Conservation (phyloP, 2,888 invertebrate genomes). For the Timandra comae region DNA sequence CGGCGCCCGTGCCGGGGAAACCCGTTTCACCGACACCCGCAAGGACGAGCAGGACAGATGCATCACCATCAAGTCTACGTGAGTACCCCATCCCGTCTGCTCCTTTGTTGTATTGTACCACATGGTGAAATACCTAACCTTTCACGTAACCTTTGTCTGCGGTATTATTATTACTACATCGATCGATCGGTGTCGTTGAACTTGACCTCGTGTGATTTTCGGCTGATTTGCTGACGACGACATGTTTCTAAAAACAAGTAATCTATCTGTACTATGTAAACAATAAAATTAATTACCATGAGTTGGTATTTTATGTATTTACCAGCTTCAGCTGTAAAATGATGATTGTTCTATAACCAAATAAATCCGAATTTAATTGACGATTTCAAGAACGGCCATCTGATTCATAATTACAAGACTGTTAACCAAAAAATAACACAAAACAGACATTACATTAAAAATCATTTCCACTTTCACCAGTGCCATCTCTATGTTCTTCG, state of each 20-base stretch:
- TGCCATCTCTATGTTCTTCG: conserved; percentile 99
- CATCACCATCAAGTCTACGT: conserved; percentile 99
- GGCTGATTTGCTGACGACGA: conserved; percentile 8
- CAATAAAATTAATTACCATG: too few relatives aligned
- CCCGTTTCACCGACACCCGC: conserved; percentile 98
- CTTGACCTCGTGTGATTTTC: conserved; percentile 14
- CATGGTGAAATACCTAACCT: conserved; percentile 36
- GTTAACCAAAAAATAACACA: neutral
- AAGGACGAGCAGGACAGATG: conserved; percentile 99
- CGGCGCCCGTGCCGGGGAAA: conserved; percentile 98
- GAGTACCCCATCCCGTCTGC: conserved; percentile 69
- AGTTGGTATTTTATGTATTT: too few relatives aligned
- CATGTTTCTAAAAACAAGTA: too few relatives aligned
- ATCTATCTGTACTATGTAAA: too few relatives aligned
- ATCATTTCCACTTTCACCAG: conserved; percentile 72
- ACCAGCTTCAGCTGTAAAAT: too few relatives aligned
- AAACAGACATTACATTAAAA: conserved; percentile 3
- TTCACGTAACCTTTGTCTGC: conserved; percentile 11
- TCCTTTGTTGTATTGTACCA: conserved; percentile 25
- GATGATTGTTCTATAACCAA: conserved; percentile 77
- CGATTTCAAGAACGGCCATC: conserved; percentile 77
- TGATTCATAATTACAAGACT: conserved; percentile 35
- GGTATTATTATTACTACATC: conserved; percentile 5
- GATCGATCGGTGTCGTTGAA: conserved; percentile 21
- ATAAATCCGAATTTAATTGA: conserved; percentile 55